Conservation (phyloP, 2,797 vertebrate genomes). For the Pelobates cultripes region DNA sequence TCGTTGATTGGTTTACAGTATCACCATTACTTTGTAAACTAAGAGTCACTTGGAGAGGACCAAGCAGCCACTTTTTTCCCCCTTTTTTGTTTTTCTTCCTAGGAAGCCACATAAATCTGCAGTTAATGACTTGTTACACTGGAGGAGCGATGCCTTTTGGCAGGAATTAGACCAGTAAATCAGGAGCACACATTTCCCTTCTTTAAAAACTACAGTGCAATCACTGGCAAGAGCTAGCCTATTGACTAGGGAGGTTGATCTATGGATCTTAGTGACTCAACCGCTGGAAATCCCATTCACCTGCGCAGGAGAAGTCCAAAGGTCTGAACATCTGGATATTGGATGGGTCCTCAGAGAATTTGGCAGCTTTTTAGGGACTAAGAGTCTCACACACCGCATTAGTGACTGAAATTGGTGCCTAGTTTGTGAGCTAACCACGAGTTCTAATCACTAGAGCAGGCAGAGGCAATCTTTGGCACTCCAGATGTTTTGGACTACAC, state of each 20-base stretch:
- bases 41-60: not conserved
- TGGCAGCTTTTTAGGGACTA: too few relatives aligned
- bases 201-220: constrained; percentile 35
- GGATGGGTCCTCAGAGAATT: too few relatives aligned
- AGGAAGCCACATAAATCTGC: constrained; percentile 13
- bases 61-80: not conserved
- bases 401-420: too few relatives aligned
- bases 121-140: constrained; percentile 12
- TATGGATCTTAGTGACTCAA: not conserved
- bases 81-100: not conserved
- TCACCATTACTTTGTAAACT: not conserved
- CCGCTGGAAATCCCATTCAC: not conserved
- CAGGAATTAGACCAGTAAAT: constrained; percentile 17
- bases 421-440: too few relatives aligned
- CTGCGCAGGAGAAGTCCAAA: not conserved
- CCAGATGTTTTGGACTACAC: too few relatives aligned
- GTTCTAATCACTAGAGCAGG: too few relatives aligned
- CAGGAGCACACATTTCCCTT: not conserved
- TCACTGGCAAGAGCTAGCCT: not conserved
- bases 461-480: too few relatives aligned
- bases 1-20: not conserved
- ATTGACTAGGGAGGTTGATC: not conserved
- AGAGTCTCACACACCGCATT: too few relatives aligned
- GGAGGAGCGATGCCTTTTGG: constrained; percentile 12
- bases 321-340: too few relatives aligned